phyloP scores from a whole-genome alignment of 2,797 vertebrate genomes.

The Pygocentrus nattereri region DNA sequence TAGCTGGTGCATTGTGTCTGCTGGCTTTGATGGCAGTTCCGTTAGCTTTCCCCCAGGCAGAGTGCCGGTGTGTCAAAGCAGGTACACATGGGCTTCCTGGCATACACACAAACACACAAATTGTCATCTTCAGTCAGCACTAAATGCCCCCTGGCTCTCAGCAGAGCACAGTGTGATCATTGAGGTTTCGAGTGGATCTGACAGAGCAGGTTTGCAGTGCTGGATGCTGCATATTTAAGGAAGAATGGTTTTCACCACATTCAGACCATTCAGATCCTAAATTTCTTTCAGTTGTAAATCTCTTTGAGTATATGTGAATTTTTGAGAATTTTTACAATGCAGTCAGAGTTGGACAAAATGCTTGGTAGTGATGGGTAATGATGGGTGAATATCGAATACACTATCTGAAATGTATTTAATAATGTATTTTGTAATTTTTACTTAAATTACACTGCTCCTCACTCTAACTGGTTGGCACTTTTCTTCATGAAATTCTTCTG shows the following conservation, averaged over 20 bases:
- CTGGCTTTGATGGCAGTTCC: constrained; percentile 60
- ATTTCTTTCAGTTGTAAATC: constrained; percentile 27
- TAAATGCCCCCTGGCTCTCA: constrained; percentile 56
- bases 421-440: no score
- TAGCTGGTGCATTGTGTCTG: constrained; percentile 49
- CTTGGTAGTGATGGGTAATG: no score
- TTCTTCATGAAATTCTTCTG: no score
- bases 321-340: constrained; percentile 1
- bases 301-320: constrained; percentile 1
- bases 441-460: no score
- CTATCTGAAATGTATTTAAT: no score
- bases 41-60: constrained; percentile 61
- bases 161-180: constrained; percentile 55
- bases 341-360: no score
- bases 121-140: constrained; percentile 46
- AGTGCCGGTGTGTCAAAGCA: constrained; percentile 61
- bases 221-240: constrained; percentile 54
- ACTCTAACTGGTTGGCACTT: no score
- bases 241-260: constrained; percentile 29
- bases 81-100: constrained; percentile 50
- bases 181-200: constrained; percentile 53
- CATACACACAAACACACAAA: constrained; percentile 39
- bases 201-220: constrained; percentile 51
- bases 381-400: no score
- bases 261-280: constrained; percentile 2